Conservation (phyloP, 2,113 vertebrate genomes). For the Zootoca vivipara region DNA sequence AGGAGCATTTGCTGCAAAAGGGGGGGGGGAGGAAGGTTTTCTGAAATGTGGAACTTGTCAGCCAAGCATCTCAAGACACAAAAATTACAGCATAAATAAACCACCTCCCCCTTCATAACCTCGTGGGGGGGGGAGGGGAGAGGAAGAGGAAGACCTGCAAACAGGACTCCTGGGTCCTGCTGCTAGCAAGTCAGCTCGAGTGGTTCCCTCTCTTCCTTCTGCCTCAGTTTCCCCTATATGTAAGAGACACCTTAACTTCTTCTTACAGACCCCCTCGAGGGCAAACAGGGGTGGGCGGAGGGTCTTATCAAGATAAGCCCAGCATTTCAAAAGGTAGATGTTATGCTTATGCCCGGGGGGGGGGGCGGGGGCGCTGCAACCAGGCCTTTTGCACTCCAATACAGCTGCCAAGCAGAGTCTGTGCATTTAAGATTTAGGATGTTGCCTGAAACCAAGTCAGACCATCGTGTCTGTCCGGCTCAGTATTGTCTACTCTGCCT, state of each 20-base stretch:
- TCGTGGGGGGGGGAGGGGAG: fast-evolving
- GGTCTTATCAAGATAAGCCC: no score
- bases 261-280: no score
- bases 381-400: not conserved
- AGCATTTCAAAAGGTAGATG: not conserved
- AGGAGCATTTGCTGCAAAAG: no score
- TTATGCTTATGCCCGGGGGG: not conserved
- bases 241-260: not conserved
- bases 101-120: not conserved
- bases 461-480: no score
- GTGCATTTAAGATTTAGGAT: no score
- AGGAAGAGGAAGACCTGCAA: not conserved
- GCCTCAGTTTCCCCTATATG: not conserved
- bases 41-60: not conserved
- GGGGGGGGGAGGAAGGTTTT: not conserved
- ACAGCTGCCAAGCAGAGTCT: not conserved
- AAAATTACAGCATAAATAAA: not conserved
- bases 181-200: not conserved
- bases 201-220: not conserved
- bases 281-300: not conserved
- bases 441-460: no score
- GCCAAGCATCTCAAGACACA: not conserved
- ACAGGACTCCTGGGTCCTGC: no score
- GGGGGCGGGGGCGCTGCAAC: not conserved
- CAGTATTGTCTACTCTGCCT: no score